These are phyloP conservation scores for Prunella himalayana DNA, from an alignment of 2,113 vertebrate species.

Conservation along the genomic window DNA sequence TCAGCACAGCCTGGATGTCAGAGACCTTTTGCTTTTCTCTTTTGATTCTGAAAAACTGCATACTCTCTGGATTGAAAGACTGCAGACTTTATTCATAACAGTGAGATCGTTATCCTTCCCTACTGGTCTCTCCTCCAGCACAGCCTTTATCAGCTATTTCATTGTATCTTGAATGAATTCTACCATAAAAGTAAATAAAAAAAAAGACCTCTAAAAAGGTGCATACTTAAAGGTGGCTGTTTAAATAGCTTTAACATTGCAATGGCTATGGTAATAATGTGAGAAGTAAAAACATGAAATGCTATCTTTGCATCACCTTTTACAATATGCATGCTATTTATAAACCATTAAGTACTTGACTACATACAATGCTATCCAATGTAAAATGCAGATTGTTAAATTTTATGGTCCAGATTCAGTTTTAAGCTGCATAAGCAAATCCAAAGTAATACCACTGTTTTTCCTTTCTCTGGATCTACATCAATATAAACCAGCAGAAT, in stretches of 20 bases:
- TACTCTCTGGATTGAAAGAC: slow-evolving; percentile 6
- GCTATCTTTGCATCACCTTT: neutral
- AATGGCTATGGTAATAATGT: neutral
- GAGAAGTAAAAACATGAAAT: slow-evolving; percentile 8
- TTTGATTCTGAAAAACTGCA: neutral
- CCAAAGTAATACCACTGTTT: neutral
- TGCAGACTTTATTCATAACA: slow-evolving; percentile 41
- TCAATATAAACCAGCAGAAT: neutral
- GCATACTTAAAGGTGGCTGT: neutral
- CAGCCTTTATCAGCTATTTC: slow-evolving; percentile 25
- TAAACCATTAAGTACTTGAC: neutral
- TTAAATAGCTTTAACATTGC: slow-evolving; percentile 21
- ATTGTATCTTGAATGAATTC: slow-evolving; percentile 7
- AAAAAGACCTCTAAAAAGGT: slow-evolving; percentile 13
- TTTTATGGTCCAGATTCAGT: neutral
- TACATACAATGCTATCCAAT: neutral
- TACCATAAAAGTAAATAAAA: slow-evolving; percentile 6
- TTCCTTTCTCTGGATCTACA: neutral
- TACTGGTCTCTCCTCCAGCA: slow-evolving; percentile 17
- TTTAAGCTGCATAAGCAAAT: neutral
- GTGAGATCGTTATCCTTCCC: neutral
- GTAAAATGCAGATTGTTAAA: slow-evolving; percentile 9
- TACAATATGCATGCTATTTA: neutral
- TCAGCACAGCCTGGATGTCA: neutral
- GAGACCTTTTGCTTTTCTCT: neutral